Base-by-base conservation (phyloP, 1,140 invertebrate genomes). In the Stegodyphus mimosarum region DNA sequence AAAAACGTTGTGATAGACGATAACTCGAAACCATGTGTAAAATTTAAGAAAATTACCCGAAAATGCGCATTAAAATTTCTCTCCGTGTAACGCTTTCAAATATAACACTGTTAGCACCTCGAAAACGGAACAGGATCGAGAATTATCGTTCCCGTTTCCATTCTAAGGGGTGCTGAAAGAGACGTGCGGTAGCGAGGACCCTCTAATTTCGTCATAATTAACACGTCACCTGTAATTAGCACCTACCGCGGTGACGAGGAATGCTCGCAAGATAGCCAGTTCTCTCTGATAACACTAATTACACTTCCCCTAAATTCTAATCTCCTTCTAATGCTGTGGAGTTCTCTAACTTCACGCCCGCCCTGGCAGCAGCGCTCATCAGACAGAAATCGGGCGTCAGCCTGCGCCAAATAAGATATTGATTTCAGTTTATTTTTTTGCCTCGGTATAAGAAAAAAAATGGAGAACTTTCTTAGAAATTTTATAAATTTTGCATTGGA, bases 161-260 rank as follows among this genome's bases (percentile, higher is more conserved):
- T 15, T 7, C 52, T 13, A 69, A 64, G 76, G 75, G 64, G 17
- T 48, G 15, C 11, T 53, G 55, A 73, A 64, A 73, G 79, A 73
- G 69, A 81, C 60, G 79, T 81, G 79, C 52, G 55, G 78, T 72
- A 80, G 78, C 78, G n/a, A 51, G 55, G 74, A 49, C 69, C 70
- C 70, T 81, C 70, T 81, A 81, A 81, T 81, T 81, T 81, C 70
- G 79, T 81, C 79, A 81, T 81, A 81, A 81, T 81, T 81, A 81
- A 73, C 79, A 73, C 79, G 55, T 81, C 79, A 81, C 79, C 79
- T 81, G 79, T 81, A 81, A 81, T 81, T 81, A 81, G 79, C 79
- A 73, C 70, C 67, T 55, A 70, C 66, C 67, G 67, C 52, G 66
- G 77, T 48, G 70, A 81, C 70, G 69, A 64, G 79, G 66, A 80